Conservation (phyloP, 2,797 vertebrate species). For the Poeciliopsis presidionis region DNA sequence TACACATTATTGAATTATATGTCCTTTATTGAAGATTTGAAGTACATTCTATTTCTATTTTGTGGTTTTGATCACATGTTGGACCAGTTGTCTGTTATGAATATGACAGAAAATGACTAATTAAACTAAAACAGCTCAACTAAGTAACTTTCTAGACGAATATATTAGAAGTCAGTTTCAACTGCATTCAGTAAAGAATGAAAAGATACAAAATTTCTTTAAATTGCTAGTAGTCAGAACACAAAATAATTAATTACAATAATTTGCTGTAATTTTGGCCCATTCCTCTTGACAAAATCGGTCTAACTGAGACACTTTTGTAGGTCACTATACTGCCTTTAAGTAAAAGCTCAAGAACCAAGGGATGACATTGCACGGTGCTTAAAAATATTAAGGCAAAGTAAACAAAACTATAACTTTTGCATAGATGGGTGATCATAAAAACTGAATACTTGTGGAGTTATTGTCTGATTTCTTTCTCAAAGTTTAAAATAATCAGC, state of each 20-base stretch:
- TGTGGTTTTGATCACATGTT: too few relatives aligned
- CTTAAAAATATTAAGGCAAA: background rate
- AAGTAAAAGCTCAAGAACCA: background rate
- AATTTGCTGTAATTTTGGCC: too few relatives aligned
- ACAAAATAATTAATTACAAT: too few relatives aligned
- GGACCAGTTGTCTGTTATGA: too few relatives aligned
- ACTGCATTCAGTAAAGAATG: background rate
- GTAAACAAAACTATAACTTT: background rate
- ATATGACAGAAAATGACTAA: background rate
- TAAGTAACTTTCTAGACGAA: background rate
- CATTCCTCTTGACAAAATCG: too few relatives aligned
- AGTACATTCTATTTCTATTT: too few relatives aligned
- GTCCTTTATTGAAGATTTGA: too few relatives aligned
- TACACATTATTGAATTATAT: too few relatives aligned
- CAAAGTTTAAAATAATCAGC: conserved; percentile 5
- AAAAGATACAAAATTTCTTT: background rate
- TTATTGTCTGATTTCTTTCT: conserved; percentile 9
- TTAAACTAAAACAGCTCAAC: background rate
- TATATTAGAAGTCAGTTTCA: background rate
- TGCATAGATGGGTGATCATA: background rate
- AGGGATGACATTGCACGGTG: background rate
- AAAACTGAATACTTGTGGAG: background rate
- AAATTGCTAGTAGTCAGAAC: background rate
- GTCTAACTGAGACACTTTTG: background rate
- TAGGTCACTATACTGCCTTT: background rate